Evolutionary conservation across 2,888 invertebrate species (phyloP).

Genomic region (Sarcophaga carnaria): DNA sequence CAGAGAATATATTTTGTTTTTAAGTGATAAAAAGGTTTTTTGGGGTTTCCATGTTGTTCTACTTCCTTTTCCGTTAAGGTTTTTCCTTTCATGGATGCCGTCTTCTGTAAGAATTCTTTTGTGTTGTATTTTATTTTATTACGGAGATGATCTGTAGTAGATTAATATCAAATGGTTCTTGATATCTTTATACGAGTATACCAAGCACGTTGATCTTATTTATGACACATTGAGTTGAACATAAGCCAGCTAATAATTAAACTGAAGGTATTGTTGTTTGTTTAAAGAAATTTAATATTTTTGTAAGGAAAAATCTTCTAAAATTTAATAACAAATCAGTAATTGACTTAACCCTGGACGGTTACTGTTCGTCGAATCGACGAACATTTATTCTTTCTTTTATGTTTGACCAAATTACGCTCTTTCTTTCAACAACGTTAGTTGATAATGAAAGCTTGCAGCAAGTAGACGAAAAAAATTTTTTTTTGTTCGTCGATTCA

Average conservation of each 20-base stretch:
- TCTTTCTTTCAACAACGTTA: no score
- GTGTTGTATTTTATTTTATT: conserved; percentile 11
- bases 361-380: no score
- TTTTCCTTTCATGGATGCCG: conserved; percentile 39
- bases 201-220: conserved; percentile 59
- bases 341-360: not conserved
- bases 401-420: no score
- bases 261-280: no score
- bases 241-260: not conserved
- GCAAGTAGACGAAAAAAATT: no score
- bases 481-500: no score
- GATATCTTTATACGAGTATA: conserved; percentile 5
- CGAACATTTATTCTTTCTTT: no score
- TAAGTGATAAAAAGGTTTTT: not conserved
- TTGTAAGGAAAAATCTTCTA: not conserved
- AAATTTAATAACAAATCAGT: not conserved
- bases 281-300: conserved; percentile 55
- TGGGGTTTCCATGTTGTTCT: conserved; percentile 13
- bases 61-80: conserved; percentile 68
- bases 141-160: conserved; percentile 7
- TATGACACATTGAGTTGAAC: conserved; percentile 50
- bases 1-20: conserved; percentile 7
- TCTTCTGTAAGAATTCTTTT: conserved; percentile 44
- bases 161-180: conserved; percentile 42
- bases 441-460: no score